These are phyloP conservation scores for Macroteleia sp. DNA, from an alignment of 2,888 invertebrate species.

Conservation along the genomic window DNA sequence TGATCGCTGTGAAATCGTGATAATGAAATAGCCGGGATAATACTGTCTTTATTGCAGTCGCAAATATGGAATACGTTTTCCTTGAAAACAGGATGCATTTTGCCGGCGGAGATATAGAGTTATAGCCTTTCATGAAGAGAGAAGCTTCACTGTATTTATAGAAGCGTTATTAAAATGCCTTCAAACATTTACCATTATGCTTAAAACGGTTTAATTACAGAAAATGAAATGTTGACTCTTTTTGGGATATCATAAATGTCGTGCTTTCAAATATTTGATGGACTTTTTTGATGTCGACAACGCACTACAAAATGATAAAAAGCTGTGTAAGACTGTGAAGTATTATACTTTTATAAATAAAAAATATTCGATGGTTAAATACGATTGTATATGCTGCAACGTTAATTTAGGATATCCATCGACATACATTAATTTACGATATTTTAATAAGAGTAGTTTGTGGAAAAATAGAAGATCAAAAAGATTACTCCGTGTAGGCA, in stretches of 20 bases:
- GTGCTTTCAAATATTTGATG: slow-evolving; percentile 53
- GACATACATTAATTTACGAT: too few relatives aligned
- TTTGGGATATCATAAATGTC: slow-evolving; percentile 43
- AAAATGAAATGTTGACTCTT: slow-evolving; percentile 59
- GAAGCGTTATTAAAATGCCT: slow-evolving; percentile 63
- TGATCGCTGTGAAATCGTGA: slow-evolving; percentile 62
- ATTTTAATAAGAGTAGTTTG: too few relatives aligned
- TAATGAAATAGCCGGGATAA: slow-evolving; percentile 61
- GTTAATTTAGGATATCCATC: too few relatives aligned
- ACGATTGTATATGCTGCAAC: too few relatives aligned
- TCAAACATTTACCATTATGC: slow-evolving; percentile 58
- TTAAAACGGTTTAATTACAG: slow-evolving; percentile 61
- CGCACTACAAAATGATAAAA: background rate
- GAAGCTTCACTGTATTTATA: slow-evolving; percentile 46
- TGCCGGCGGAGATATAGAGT: slow-evolving; percentile 51
- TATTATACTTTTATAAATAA: too few relatives aligned
- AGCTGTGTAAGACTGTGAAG: too few relatives aligned
- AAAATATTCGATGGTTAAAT: too few relatives aligned
- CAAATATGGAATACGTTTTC: slow-evolving; percentile 61
- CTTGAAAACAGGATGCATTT: slow-evolving; percentile 62
- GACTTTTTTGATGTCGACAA: slow-evolving; percentile 9
- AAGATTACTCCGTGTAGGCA: too few relatives aligned
- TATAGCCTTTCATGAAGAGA: slow-evolving; percentile 43
- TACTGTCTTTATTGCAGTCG: slow-evolving; percentile 63
- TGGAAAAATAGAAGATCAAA: too few relatives aligned